Conservation (phyloP, 2,888 invertebrate genomes). For the Willowsia nigromaculata region DNA sequence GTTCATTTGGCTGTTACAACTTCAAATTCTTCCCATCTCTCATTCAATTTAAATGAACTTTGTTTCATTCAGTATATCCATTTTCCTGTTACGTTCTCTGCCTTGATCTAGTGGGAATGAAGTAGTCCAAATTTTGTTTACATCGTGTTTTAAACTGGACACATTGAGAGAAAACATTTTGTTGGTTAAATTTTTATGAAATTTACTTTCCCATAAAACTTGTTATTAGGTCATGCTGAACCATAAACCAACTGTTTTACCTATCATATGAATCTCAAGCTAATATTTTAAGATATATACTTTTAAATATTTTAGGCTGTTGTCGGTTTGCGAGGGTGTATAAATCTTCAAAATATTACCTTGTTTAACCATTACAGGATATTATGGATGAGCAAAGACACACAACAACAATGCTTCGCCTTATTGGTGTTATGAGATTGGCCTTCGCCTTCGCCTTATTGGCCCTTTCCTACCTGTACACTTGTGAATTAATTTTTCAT, state of each 20-base stretch:
- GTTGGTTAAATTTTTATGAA: neutral
- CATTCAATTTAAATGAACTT: too few relatives aligned
- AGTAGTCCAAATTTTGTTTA: neutral
- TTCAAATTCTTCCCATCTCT: neutral
- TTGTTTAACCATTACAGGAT: neutral
- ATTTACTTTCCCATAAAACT: neutral
- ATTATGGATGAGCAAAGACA: neutral
- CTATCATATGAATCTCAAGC: too few relatives aligned
- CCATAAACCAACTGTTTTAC: neutral
- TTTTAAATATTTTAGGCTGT: too few relatives aligned
- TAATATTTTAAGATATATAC: too few relatives aligned
- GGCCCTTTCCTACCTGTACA: too few relatives aligned
- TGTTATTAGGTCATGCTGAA: neutral
- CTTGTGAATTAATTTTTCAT: too few relatives aligned
- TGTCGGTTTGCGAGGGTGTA: too few relatives aligned
- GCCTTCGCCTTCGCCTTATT: too few relatives aligned
- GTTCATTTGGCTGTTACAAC: too few relatives aligned
- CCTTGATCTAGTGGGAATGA: too few relatives aligned
- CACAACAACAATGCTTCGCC: neutral
- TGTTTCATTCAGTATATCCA: too few relatives aligned
- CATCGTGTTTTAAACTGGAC: neutral
- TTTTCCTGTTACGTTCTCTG: too few relatives aligned
- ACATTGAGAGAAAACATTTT: neutral
- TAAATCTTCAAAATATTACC: neutral
- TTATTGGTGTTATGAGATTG: neutral